Evolutionary conservation across 2,888 invertebrate species (phyloP).

Genomic region (Drosophila nigricruria): DNA sequence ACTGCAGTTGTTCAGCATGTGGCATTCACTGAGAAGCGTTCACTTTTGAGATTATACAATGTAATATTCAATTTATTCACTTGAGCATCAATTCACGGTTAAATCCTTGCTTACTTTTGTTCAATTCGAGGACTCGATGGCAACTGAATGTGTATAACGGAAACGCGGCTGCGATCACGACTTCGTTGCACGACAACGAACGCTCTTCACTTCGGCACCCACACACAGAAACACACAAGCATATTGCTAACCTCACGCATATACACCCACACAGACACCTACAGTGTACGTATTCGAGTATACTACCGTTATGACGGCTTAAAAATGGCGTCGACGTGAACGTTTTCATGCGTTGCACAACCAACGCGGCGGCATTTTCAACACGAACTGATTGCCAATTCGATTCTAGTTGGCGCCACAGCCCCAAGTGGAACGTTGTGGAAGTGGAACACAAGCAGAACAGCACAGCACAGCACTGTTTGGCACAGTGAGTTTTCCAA

Average conservation of each 20-base stretch:
- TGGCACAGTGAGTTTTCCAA: constrained; percentile 28
- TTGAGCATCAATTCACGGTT: constrained; percentile 9
- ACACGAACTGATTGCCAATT: constrained; percentile 67
- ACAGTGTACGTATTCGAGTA: constrained; percentile 24
- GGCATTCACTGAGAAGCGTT: constrained; percentile 21
- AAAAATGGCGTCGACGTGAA: constrained; percentile 56
- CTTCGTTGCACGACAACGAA: constrained; percentile 47
- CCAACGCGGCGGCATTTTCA: constrained; percentile 76
- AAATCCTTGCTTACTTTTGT: constrained; percentile 45
- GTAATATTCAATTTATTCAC: constrained; percentile 20
- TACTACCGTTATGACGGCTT: constrained; percentile 68
- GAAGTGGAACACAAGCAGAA: constrained; percentile 49
- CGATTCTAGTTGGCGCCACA: constrained; percentile 33
- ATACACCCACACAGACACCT: constrained; percentile 11
- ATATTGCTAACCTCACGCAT: constrained; percentile 6
- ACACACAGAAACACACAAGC: constrained; percentile 11
- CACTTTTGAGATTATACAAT: constrained; percentile 28
- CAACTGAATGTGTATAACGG: constrained; percentile 55
- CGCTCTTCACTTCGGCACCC: constrained; percentile 46
- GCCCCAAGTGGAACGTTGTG: constrained; percentile 43
- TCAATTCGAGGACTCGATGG: constrained; percentile 51
- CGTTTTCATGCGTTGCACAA: constrained; percentile 59
- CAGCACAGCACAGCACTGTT: constrained; percentile 23
- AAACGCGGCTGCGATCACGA: constrained; percentile 63
- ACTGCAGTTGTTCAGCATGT: constrained; percentile 20